phyloP scores from a whole-genome alignment of 2,888 invertebrate species.

The Oegoconia quadripuncta region DNA sequence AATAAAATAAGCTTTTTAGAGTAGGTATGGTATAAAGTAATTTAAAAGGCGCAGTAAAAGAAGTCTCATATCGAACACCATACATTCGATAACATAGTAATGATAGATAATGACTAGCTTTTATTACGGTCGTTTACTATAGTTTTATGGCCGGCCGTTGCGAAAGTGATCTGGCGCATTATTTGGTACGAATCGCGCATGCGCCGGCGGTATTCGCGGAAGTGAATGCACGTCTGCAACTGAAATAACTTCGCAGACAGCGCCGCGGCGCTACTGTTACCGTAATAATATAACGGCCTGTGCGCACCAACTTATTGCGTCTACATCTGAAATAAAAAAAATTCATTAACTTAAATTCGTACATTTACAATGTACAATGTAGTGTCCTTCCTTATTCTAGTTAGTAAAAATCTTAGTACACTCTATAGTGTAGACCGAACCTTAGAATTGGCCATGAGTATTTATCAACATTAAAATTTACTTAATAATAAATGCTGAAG shows the following conservation, averaged over 20 bases:
- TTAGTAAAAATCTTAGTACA: no score
- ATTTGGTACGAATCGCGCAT: conserved; percentile 30
- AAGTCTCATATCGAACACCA: conserved; percentile 16
- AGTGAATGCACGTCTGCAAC: conserved; percentile 23
- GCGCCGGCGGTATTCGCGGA: conserved; percentile 24
- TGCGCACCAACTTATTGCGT: no score
- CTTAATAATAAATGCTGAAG: no score
- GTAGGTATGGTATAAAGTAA: no score
- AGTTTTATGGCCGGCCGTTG: conserved; percentile 36
- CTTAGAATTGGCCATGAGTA: conserved; percentile 6
- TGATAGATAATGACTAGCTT: conserved; percentile 20
- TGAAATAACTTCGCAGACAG: conserved; percentile 19
- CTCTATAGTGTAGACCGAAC: not conserved
- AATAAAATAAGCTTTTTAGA: no score
- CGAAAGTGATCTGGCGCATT: conserved; percentile 31
- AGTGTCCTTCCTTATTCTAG: no score
- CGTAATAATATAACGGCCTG: no score
- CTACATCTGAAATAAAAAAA: no score
- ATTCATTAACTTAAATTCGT: no score
- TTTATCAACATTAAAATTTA: conserved; percentile 7
- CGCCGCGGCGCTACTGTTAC: not conserved
- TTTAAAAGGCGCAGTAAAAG: conserved; percentile 10
- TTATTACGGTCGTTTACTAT: conserved; percentile 29
- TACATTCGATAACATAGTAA: conserved; percentile 16
- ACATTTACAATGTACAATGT: no score